These are phyloP conservation scores for Montipora capitata DNA, from an alignment of 92 coral and sea anemone species.

Conservation along the genomic window DNA sequence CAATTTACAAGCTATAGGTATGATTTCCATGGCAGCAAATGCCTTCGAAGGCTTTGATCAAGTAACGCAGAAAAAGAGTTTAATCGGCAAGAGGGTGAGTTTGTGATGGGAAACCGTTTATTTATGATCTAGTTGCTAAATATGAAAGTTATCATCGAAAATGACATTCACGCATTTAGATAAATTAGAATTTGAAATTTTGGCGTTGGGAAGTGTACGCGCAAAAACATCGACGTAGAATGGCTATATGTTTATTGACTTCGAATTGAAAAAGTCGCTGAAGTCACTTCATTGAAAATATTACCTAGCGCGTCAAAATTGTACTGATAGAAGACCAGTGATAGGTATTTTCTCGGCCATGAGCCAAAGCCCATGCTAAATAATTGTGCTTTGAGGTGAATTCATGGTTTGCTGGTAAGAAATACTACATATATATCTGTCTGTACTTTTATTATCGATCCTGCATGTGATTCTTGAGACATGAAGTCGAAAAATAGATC, in stretches of 20 bases:
- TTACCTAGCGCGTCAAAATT: slow-evolving; percentile 54
- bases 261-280: slow-evolving; percentile 55
- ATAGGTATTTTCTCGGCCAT: too few species aligned
- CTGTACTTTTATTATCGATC: too few species aligned
- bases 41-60: slow-evolving; percentile 67
- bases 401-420: too few species aligned
- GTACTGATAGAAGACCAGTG: not conserved
- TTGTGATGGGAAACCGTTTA: slow-evolving; percentile 21
- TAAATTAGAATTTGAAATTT: not conserved
- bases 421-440: too few species aligned
- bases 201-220: not conserved
- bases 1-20: not conserved
- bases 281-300: slow-evolving; percentile 43
- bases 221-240: not conserved
- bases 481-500: too few species aligned
- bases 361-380: too few species aligned
- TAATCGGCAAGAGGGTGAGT: slow-evolving; percentile 55
- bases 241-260: slow-evolving; percentile 44
- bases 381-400: too few species aligned
- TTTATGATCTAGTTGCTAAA: slow-evolving; percentile 32
- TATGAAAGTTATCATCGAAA: slow-evolving; percentile 7
- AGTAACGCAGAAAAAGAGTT: slow-evolving; percentile 54
- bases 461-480: too few species aligned
- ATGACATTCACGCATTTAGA: not conserved
- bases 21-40: slow-evolving; percentile 61